These are phyloP conservation scores for Cyanoliseus patagonus DNA, from an alignment of 2,113 vertebrate species.

Conservation along the genomic window DNA sequence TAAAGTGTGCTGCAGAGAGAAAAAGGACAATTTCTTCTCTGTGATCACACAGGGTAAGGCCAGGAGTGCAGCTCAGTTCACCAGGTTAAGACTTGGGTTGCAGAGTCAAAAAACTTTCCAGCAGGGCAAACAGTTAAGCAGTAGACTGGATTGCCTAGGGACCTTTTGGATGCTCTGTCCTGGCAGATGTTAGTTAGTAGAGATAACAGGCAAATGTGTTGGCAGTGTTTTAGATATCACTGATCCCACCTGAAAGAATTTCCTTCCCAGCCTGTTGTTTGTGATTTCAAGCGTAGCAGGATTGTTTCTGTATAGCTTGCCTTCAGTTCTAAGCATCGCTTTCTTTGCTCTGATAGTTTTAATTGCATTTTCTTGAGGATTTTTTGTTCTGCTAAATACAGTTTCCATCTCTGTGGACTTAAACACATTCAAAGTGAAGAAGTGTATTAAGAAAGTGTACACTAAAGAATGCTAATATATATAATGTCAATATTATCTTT, in stretches of 20 bases:
- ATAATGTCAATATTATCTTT: background rate
- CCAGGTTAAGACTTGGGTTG: background rate
- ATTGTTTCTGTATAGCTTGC: background rate
- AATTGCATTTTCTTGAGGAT: background rate
- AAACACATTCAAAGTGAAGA: background rate
- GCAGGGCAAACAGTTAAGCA: background rate
- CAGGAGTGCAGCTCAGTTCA: background rate
- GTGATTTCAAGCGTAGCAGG: background rate
- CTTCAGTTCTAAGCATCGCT: background rate
- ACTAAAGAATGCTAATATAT: background rate
- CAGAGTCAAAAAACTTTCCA: background rate
- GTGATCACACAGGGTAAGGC: background rate
- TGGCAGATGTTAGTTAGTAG: background rate
- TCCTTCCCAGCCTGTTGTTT: background rate
- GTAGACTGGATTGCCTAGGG: background rate
- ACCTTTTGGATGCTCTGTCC: background rate
- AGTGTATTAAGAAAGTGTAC: background rate
- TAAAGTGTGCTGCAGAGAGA: background rate
- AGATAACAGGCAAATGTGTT: background rate
- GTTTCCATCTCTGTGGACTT: background rate
- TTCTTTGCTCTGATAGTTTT: background rate
- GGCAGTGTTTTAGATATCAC: background rate
- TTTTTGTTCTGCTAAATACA: background rate
- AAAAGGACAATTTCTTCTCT: background rate
- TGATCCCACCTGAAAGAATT: background rate